A percentile compares a stretch with the other conserved stretches of the same genome.
phyloP scores from a whole-genome alignment of 1,140 invertebrate species.

The Marisa cornuarietis region DNA sequence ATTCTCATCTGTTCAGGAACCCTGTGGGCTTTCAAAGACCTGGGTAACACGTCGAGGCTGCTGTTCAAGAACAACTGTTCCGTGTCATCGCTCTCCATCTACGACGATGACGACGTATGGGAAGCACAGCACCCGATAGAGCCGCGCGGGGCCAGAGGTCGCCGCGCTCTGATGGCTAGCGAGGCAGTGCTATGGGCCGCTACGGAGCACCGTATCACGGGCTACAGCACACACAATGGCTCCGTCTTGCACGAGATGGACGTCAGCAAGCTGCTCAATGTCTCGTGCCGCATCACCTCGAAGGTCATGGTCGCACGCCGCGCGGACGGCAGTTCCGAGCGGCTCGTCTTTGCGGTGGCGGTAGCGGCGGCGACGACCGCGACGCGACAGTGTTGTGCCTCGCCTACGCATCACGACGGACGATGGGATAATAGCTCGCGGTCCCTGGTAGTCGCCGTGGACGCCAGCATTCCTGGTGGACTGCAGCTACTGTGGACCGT shows the following conservation, averaged over 20 bases:
- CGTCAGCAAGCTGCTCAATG: conserved; percentile 19
- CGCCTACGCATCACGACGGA: background rate
- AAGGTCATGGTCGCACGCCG: conserved; percentile 15
- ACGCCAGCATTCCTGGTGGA: background rate
- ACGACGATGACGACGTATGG: conserved; percentile 1
- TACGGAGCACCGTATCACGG: background rate
- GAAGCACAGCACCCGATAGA: too few relatives aligned
- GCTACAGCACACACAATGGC: conserved; percentile 9
- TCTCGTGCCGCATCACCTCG: conserved; percentile 15
- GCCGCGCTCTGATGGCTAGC: too few relatives aligned
- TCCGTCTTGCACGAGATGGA: conserved; percentile 1
- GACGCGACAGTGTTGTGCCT: background rate
- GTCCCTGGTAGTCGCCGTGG: background rate
- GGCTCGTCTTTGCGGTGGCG: conserved; percentile 7
- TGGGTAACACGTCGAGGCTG: background rate
- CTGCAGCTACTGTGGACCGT: conserved; percentile 4
- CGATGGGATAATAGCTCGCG: background rate
- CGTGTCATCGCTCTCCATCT: background rate
- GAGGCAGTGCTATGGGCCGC: background rate
- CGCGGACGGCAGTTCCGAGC: background rate
- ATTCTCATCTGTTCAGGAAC: background rate
- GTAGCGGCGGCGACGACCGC: background rate
- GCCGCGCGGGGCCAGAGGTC: too few relatives aligned
- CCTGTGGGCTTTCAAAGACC: conserved; percentile 11
- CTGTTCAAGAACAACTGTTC: conserved; percentile 10